phyloP scores from a whole-genome alignment of 1,140 invertebrate species.

The Diplogasteroides magnus region DNA sequence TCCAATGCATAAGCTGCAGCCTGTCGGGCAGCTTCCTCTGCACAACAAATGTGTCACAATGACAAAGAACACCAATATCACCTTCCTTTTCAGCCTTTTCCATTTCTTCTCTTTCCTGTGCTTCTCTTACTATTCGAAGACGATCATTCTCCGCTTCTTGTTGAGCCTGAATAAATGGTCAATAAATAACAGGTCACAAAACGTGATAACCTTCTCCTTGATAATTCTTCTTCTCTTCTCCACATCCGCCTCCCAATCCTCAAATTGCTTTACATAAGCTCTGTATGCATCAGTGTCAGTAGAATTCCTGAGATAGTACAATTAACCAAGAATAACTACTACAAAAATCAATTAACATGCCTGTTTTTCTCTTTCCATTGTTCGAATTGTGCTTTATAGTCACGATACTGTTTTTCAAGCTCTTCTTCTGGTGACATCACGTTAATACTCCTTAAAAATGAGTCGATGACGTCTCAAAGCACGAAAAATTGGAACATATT shows the following conservation, averaged over 20 bases:
- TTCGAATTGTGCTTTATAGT: conserved; percentile 48
- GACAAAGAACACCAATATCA: neutral
- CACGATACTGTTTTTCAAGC: conserved; percentile 44
- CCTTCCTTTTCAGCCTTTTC: neutral
- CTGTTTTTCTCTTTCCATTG: conserved; percentile 45
- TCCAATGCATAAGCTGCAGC: conserved; percentile 5
- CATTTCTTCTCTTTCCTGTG: neutral
- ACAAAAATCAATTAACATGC: conserved; percentile 23
- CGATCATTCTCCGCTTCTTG: neutral
- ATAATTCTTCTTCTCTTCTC: conserved; percentile 39
- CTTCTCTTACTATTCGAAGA: neutral
- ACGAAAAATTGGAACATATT: too few species aligned
- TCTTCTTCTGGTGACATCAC: conserved; percentile 46
- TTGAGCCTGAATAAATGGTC: neutral
- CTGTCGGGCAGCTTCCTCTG: neutral
- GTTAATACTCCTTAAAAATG: too few species aligned
- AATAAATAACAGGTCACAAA: neutral
- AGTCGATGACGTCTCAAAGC: too few species aligned
- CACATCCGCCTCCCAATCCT: conserved; percentile 44
- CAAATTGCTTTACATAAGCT: conserved; percentile 44
- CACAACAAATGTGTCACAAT: neutral
- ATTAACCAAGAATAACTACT: conserved; percentile 6
- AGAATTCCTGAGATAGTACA: conserved; percentile 35
- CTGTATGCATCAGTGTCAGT: conserved; percentile 43
- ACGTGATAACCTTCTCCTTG: conserved; percentile 22